Base-by-base conservation (phyloP, 2,888 invertebrate genomes). In the Drosophila infuscata region DNA sequence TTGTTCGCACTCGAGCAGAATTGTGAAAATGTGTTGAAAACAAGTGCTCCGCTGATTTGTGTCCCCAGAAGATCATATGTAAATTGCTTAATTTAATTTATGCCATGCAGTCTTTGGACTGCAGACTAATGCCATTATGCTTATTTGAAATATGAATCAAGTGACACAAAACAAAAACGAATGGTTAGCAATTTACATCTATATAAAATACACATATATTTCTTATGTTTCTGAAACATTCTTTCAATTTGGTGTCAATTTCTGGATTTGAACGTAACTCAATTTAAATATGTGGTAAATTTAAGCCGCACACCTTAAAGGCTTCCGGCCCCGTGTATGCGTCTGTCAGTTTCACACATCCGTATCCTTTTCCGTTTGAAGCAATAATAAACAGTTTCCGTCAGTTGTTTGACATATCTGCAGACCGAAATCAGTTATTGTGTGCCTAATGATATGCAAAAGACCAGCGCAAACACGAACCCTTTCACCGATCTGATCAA, bases 341-440 rank as follows among this genome's bases (percentile, higher is more conserved):
- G 70, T 62, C 62, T 68, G 63, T 73, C 61, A 69, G 70, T 63
- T 66, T 70, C 82, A 84, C 85, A 89, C 85, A 84, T 88, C 87
- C 90, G 83, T 65, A 88, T 90, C 90, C 91, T 76, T 78, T 84
- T 88, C 87, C 88, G 90, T 60, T 85, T 80, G 85, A 69, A 74
- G 80, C 88, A 88, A 91, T 88, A 88, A 90, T 88, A 90, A 88
- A 88, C 91, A 84, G 86, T 85, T 88, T 90, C 90, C 89, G 87
- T 82, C 88, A 89, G 76, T 70, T 82, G 80, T 80, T 82, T 89
- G 86, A 91, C 78, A 84, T 62, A 89, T 87, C 77, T 81, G 70
- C 75, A 74, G 75, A 74, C 70, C 74, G 61, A 77, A 90, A 84
- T 88, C 89, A 74, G 71, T 67, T 70, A 25, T 71, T 82, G 83